Base-by-base conservation (phyloP, 2,113 vertebrate genomes). In the Emydocephalus ijimae region DNA sequence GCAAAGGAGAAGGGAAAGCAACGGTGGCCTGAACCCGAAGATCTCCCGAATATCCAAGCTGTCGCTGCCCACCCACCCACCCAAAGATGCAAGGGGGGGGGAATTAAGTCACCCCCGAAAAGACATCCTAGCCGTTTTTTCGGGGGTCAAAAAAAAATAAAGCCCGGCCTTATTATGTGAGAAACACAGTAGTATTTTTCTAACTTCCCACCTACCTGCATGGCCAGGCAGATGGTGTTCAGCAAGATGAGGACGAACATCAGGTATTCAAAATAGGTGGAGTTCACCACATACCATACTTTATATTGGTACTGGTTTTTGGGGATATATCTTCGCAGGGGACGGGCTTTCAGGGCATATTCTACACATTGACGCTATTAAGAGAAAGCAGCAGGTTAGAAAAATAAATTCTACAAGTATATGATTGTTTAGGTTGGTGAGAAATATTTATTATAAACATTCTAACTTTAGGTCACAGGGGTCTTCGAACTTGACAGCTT, bases 211-310 rank as follows among this genome's bases (percentile, higher is more conserved):
- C 98, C 98, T 95, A 99, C 99, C 98, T 99, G 99, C 99, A 99
- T 99, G 97, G 99, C 99, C 98, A 99, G 97, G 97, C 99, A 99
- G 98, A 99, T 99, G 97, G 99, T 99, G 98, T 99, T 99, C 95
- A 99, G 98, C 91, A 99, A 98, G 98, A 99, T 99, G 96, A 99
- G 98, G 55, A 99, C 98, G 92, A 99, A 99, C 99, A 99, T 99
- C 98, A 99, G 98, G 97, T 99, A 99, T 92, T 99, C 99, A 91
- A 99, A 99, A 97, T 99, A 99, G 97, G 99, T 99, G 97, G 99
- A 99, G 98, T 99, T 99, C 96, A 99, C 99, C 98, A 99, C 99
- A 11, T 99, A 99, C 99, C 99, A 99, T 90, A 99, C 99, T 96
- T 99, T 99, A 97, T 99, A 99, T 97, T 99, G 99, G 97, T 99